phyloP scores from a whole-genome alignment of 2,113 vertebrate species.

The Scomber japonicus region DNA sequence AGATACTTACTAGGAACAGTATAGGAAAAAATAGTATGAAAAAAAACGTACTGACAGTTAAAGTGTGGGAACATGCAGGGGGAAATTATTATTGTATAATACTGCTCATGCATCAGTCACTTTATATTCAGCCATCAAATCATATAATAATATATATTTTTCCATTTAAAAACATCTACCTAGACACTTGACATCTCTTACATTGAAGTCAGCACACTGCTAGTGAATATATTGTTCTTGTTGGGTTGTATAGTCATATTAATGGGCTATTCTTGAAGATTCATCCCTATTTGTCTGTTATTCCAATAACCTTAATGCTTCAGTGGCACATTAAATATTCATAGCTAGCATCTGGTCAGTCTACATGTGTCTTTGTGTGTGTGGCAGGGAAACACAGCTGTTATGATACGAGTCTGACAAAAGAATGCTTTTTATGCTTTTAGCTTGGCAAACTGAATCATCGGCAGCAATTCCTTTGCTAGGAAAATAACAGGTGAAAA shows the following conservation, averaged over 20 bases:
- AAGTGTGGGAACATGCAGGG: not conserved
- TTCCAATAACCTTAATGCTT: conserved; percentile 35
- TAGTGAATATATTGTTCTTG: conserved; percentile 8
- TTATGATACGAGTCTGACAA: not conserved
- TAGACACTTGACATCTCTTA: not conserved
- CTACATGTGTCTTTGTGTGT: conserved; percentile 31
- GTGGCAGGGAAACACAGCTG: conserved; percentile 11
- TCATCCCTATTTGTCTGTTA: conserved; percentile 53
- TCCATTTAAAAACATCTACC: not conserved
- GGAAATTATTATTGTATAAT: not conserved
- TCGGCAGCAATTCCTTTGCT: not conserved
- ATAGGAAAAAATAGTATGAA: not conserved
- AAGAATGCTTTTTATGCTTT: conserved; percentile 11
- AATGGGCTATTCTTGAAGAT: conserved; percentile 21
- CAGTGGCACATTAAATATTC: conserved; percentile 65
- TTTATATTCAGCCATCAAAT: not conserved
- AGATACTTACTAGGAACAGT: not conserved
- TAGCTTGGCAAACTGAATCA: not conserved
- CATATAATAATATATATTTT: not conserved
- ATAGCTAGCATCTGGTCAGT: conserved; percentile 60
- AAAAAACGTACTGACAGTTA: not conserved
- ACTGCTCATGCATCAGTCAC: not conserved
- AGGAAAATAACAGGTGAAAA: not conserved
- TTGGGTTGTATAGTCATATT: conserved; percentile 32
- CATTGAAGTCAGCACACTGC: not conserved